Base-by-base conservation (phyloP, 2,888 invertebrate genomes). In the Amblyjoppa proteus region DNA sequence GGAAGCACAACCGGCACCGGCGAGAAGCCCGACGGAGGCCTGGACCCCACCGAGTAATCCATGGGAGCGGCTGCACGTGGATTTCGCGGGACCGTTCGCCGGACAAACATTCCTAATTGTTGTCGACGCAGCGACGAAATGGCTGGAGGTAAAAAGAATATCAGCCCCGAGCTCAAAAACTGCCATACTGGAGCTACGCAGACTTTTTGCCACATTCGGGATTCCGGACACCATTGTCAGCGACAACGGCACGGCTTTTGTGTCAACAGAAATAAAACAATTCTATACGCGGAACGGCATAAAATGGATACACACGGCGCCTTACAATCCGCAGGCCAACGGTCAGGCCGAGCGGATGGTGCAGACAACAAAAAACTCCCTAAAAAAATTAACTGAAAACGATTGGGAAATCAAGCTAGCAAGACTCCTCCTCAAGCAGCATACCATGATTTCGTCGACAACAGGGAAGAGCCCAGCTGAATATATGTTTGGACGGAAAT, bases 231-330 rank as follows among this genome's bases (percentile, higher is more conserved):
- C 71, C 9, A 34, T 90, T 2, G 89, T 88, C 0, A 81, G 85
- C 13, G 91, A 91, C 76, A 90, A 91, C 83, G 89, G 88, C 1
- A 83, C 90, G 20, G 84, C 83, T 16, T 91, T 92, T 74, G 77
- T 61, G 7, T 87, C 87, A 3, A 66, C 61, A n/a, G 89, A 91
- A 75, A 91, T 91, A 41, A 61, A 81, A 41, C 61, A 85, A 2
- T 90, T 89, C 74, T 84, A 83, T 25, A 6, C 58, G 4, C 28
- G 53, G 6, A 89, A 88, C 77, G 87, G 88, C 6, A 88, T 90
- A 38, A 53, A 82, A 49, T 85, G 73, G 58, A 76, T 34, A 1
- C 25, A 31, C 38, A 76, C 45, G 3, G 74, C 81, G 6, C 76
- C 81, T 0, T 75, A 76, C 13, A 41, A 82, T 49, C 81, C 76